These are phyloP conservation scores for Brachyhypopomus gauderio DNA, from an alignment of 2,113 vertebrate species.

Conservation along the genomic window DNA sequence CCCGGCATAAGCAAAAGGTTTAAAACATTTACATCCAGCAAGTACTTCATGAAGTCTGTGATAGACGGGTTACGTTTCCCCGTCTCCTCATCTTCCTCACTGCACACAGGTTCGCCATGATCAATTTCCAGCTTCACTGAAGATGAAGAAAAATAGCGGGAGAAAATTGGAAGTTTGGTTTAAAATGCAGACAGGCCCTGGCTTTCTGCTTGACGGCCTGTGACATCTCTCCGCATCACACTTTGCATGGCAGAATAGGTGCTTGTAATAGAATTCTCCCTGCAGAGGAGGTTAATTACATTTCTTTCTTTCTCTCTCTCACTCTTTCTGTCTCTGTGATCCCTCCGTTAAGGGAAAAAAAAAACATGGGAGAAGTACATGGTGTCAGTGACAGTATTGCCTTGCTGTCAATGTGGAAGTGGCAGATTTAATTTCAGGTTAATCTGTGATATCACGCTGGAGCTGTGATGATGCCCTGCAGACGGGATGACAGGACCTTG, in stretches of 20 bases:
- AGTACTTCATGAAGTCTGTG: constrained; percentile 69
- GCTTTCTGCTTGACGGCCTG: constrained; percentile 91
- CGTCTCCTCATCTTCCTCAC: constrained; percentile 38
- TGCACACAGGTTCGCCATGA: constrained; percentile 70
- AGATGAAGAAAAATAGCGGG: constrained; percentile 77
- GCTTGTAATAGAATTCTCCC: constrained; percentile 95
- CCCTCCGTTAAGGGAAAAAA: constrained; percentile 4
- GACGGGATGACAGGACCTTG: constrained; percentile 51
- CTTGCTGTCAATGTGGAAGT: background rate
- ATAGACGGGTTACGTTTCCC: constrained; percentile 69
- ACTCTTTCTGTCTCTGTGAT: constrained; percentile 49
- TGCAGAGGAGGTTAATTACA: constrained; percentile 95
- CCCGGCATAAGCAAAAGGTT: constrained; percentile 45
- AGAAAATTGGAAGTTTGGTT: constrained; percentile 81
- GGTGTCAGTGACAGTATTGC: constrained; percentile 32
- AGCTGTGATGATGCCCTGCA: constrained; percentile 48
- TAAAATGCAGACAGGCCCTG: constrained; percentile 90
- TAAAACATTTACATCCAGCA: constrained; percentile 68
- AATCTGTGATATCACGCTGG: constrained; percentile 74
- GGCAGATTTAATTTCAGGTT: constrained; percentile 81
- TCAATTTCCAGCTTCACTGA: constrained; percentile 88
- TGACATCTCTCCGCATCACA: constrained; percentile 90
- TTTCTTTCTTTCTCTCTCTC: constrained; percentile 63
- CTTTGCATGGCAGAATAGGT: constrained; percentile 93
- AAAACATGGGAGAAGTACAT: constrained; percentile 16